phyloP scores from a whole-genome alignment of 2,888 invertebrate genomes.

The Agriopis aurantiaria region DNA sequence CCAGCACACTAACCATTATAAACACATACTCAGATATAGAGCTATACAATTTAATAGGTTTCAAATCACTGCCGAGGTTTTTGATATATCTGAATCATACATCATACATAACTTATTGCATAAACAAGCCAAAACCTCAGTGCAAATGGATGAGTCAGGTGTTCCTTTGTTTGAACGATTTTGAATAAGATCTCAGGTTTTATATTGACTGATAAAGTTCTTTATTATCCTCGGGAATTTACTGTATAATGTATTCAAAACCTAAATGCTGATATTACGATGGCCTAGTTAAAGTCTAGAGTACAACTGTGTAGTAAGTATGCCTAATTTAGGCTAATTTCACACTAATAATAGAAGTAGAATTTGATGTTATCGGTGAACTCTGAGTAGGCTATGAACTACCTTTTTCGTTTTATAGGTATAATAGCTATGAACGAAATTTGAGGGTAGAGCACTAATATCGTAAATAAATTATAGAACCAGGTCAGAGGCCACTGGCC shows the following conservation, averaged over 20 bases:
- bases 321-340: conserved; percentile 4
- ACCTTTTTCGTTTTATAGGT: not conserved
- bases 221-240: conserved; percentile 6
- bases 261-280: conserved; percentile 1
- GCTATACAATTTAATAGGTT: conserved; percentile 10
- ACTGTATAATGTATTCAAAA: conserved; percentile 1
- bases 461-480: not conserved
- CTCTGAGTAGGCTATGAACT: conserved; percentile 11
- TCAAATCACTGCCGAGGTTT: conserved; percentile 17
- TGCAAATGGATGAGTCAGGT: conserved; percentile 27
- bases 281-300: conserved; percentile 1
- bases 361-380: conserved; percentile 11
- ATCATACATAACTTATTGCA: conserved; percentile 32
- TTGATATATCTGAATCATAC: conserved; percentile 35
- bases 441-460: not conserved
- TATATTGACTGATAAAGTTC: conserved; percentile 13
- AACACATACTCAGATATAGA: not conserved
- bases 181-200: conserved; percentile 19
- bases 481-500: not conserved
- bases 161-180: conserved; percentile 32
- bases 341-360: not conserved
- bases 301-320: not conserved
- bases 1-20: not conserved
- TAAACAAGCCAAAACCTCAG: conserved; percentile 30
- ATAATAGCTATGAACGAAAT: not conserved